Conservation (phyloP, 2,113 vertebrate genomes). For the Chunga burmeisteri region DNA sequence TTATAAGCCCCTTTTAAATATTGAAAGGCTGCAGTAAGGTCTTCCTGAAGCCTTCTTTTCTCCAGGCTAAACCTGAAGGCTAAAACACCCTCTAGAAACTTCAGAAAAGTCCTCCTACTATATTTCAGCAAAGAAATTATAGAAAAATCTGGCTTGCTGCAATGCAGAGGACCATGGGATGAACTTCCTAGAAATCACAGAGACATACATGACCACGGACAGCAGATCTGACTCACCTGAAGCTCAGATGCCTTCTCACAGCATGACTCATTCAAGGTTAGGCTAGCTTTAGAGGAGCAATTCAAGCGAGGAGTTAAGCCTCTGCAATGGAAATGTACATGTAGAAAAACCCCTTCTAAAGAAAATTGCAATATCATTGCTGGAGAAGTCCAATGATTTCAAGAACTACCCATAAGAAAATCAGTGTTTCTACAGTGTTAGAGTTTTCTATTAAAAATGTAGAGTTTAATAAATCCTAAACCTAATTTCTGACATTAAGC, state of each 20-base stretch:
- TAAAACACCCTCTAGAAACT: not conserved
- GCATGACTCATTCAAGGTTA: not conserved
- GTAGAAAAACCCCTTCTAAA: not conserved
- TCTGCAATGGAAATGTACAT: not conserved
- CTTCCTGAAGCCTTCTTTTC: not conserved
- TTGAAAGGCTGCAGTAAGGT: not conserved
- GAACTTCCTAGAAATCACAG: not conserved
- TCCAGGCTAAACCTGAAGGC: not conserved
- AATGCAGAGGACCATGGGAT: fast-evolving
- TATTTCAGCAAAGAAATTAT: not conserved
- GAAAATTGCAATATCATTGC: not conserved
- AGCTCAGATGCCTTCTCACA: not conserved
- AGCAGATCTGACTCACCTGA: not conserved
- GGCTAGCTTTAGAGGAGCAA: not conserved
- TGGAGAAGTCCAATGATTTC: not conserved
- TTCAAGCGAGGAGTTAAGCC: not conserved
- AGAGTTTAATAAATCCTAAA: not conserved
- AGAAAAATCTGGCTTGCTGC: not conserved
- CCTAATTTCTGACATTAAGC: not conserved
- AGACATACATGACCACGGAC: not conserved
- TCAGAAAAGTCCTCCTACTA: not conserved
- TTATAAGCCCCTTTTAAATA: not conserved
- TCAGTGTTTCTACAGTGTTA: not conserved
- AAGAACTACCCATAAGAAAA: not conserved
- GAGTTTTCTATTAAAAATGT: not conserved